Evolutionary conservation across 2,888 invertebrate genomes (phyloP).

Genomic region (Platycnemis pennipes): DNA sequence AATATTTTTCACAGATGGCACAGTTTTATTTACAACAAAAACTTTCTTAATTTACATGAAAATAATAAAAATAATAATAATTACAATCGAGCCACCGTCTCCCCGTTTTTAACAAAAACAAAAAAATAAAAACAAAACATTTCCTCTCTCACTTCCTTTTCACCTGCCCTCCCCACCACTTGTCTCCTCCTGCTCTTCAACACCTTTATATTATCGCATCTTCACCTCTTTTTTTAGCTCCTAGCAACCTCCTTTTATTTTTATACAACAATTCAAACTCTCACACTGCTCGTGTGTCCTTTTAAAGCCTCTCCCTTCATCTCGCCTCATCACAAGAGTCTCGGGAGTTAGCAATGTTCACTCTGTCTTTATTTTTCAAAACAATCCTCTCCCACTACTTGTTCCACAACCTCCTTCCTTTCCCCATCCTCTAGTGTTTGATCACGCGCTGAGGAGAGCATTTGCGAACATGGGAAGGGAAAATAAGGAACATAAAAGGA

Average conservation of each 20-base stretch:
- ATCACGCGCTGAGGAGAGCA: slow-evolving; percentile 6
- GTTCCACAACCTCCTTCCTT: neutral
- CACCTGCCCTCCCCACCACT: neutral
- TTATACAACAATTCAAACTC: neutral
- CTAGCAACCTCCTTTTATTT: neutral
- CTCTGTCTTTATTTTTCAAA: too few species aligned
- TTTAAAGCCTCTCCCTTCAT: neutral
- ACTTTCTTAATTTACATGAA: slow-evolving; percentile 45
- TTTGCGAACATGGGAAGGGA: neutral
- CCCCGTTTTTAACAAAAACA: slow-evolving; percentile 66
- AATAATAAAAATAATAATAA: slow-evolving; percentile 63
- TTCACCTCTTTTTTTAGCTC: slow-evolving; percentile 11
- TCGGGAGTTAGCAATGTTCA: too few species aligned
- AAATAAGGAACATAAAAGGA: neutral
- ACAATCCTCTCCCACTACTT: too few species aligned
- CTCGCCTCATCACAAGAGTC: too few species aligned
- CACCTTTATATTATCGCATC: neutral
- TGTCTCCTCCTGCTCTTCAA: neutral
- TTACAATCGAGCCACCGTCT: slow-evolving; percentile 65
- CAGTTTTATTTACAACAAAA: slow-evolving; percentile 65
- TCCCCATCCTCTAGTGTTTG: slow-evolving; percentile 10
- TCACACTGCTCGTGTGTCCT: neutral
- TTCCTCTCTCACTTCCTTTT: neutral
- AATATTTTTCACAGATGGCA: slow-evolving; percentile 63
- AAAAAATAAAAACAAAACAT: slow-evolving; percentile 60